Base-by-base conservation (phyloP, 2,113 vertebrate species). In the Scomber scombrus region DNA sequence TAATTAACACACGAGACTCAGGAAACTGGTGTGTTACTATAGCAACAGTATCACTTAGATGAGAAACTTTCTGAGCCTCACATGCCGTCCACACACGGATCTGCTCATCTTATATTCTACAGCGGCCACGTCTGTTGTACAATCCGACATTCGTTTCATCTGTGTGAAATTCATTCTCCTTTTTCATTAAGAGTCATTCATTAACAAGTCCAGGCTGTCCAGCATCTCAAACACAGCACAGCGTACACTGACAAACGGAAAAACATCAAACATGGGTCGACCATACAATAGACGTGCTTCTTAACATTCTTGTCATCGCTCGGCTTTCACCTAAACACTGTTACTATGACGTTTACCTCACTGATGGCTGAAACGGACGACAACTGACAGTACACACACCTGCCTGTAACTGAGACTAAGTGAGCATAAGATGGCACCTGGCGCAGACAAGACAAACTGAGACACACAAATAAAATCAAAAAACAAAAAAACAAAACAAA, bases 301-400 rank as follows among this genome's bases (percentile, higher is more conserved):
- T 82, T 58, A 81, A 88, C 87, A 80, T 89, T 91, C 82, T 68
- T 18, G 61, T 71, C 80, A 62, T 73, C 77, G 67, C 80, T 71
- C 62, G 34, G 77, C 66, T 64, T 68, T 75, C 63, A 84, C 62
- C 66, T 34, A 47, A 68, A 62, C 16, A 66, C 71, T 15, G 75
- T 65, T 68, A 81, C 63, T 31, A 69, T 84, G 78, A 88, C 89
- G 88, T 87, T 87, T 68, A 88, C 34, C 79, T 84, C 73, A 65
- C 71, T 0, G 62, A 56, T 3, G 58, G 29, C 64, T 5, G 46
- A 60, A 57, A 79, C 11, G 3, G 58, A 76, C 54, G 12, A 84
- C 18, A 58, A 3, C 65, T 50, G 72, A 74, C 83, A 51, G 50
- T n/a, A 64, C 2, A 21, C 50, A 40, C 72, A 71, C 65, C 78